Evolutionary conservation across 2,888 invertebrate genomes (phyloP), one percentile per base, ranked within the genome.

Genomic region (Pherbina coryleti): DNA sequence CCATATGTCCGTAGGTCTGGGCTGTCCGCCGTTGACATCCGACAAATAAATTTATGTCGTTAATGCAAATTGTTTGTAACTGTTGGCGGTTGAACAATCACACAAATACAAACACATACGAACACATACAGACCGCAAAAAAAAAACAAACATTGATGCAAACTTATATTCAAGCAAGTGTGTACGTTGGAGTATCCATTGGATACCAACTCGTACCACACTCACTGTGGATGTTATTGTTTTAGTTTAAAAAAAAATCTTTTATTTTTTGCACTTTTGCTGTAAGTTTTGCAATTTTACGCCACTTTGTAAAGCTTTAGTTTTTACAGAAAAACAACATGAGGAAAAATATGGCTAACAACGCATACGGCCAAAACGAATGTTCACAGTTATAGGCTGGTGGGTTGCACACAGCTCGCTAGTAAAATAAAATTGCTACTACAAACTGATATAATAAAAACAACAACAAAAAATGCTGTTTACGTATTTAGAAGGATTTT

Each of bases 1-100:
- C 62, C n/a, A 19, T 55, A 55, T 22, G 31, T 31, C 5, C 34
- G 17, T 64, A 28, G 22, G 28, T 31, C 34, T 64, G 19, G 34
- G 2, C 64, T 64, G 64, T 25, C 7, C 31, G 34, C 5, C 31
- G 64, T 31, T 78, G 80, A 76, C 78, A 78, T 76, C 37, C 70
- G 75, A 77, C 77, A 79, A 76, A 80, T 79, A 76, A 79, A 80
- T 80, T 80, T 79, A 80, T 80, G 79, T 80, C 72, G 78, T 78
- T 80, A 80, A 80, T 80, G 80, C 80, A 80, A 79, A 80, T 79
- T 79, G 80, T 79, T 79, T 78, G 80, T 79, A 79, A 78, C 79
- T 79, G 77, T 77, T 77, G 66, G 44, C 44, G 64, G 51, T 57
- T 69, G 19, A 51, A 66, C 28, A 74, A 9, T 31, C 5, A 51